Base-by-base conservation (phyloP, 2,888 invertebrate genomes). In the Epirrhoe tristata region DNA sequence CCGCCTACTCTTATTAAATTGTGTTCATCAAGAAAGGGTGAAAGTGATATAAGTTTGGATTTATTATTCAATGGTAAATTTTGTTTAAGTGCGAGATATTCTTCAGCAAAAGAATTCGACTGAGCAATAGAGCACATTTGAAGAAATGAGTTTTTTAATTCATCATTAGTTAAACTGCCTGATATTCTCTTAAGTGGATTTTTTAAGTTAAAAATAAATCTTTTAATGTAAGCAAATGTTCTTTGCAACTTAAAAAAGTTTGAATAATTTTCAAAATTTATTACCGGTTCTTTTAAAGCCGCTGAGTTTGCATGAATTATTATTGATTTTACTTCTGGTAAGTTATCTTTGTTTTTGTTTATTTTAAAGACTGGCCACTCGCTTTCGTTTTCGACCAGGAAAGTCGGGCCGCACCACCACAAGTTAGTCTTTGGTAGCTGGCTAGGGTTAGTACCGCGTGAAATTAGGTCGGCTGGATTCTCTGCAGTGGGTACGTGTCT, bases 371-470 rank as follows among this genome's bases (percentile, higher is more conserved):
- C 24, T 3, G 51, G 51, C 51, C 51, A 51, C 12, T 51, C 51
- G 14, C n/a, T n/a, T n/a, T 54, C 53, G 6, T 14, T 14, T n/a
- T 34, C 14, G 3, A 24, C 17, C 5, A 51, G 17, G 34, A 54
- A 54, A 34, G 4, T 14, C 2, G 53, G 53, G 32, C 53, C 53
- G 6, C 6, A 24, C 53, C 53, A 54, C 53, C 53, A 54, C 12
- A 54, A 39, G 39, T 1, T 39, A 39, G 39, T 8, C 12, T 39
- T 8, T 39, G 39, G 39, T 7, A 39, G 8, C 6, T 34, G 24
- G 14, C 32, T n/a, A 5, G 53, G 14, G 12, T 14, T 8, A 4
- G 14, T 14, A 16, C 53, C 53, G 7, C 53, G n/a, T 34, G 53
- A 34, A 1, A 14, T 31, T 12, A 51, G 31, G 5, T 51, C 51